Evolutionary conservation across 1,140 invertebrate genomes (phyloP).

Genomic region (Idris sp.): DNA sequence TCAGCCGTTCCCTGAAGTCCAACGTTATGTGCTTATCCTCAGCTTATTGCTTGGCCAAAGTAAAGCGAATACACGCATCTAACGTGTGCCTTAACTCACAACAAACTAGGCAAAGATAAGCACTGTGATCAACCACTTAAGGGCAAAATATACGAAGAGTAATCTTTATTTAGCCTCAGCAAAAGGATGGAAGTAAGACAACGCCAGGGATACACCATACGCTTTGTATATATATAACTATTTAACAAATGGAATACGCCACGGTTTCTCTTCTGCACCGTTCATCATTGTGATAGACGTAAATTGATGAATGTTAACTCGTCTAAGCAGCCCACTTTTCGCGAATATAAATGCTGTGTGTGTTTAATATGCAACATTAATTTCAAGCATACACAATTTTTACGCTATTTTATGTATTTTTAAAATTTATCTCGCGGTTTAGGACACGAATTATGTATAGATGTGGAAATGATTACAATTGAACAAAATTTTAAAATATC

Average conservation of each 20-base stretch:
- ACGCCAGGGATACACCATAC: constrained; percentile 38
- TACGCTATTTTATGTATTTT: constrained; percentile 4
- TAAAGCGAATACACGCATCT: constrained; percentile 60
- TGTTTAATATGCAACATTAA: constrained; percentile 30
- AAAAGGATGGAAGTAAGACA: constrained; percentile 54
- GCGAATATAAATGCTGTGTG: constrained; percentile 43
- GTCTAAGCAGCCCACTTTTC: constrained; percentile 46
- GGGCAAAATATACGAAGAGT: constrained; percentile 53
- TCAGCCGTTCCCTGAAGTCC: constrained; percentile 59
- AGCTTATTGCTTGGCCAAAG: constrained; percentile 63
- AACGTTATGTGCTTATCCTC: constrained; percentile 61
- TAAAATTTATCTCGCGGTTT: too few species aligned
- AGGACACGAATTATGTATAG: too few species aligned
- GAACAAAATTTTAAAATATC: too few species aligned
- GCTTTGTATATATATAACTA: constrained; percentile 49
- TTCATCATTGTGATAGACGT: constrained; percentile 60
- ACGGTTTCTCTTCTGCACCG: constrained; percentile 36
- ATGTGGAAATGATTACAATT: too few species aligned
- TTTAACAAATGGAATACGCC: constrained; percentile 58
- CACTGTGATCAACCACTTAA: constrained; percentile 62
- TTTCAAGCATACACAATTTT: constrained; percentile 34
- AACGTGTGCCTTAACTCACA: constrained; percentile 57
- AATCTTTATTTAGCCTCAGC: constrained; percentile 61
- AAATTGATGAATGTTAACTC: constrained; percentile 61
- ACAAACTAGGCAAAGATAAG: constrained; percentile 61